These are phyloP conservation scores for Sebastes alutus DNA, from an alignment of 2,797 vertebrate species.

Conservation along the genomic window DNA sequence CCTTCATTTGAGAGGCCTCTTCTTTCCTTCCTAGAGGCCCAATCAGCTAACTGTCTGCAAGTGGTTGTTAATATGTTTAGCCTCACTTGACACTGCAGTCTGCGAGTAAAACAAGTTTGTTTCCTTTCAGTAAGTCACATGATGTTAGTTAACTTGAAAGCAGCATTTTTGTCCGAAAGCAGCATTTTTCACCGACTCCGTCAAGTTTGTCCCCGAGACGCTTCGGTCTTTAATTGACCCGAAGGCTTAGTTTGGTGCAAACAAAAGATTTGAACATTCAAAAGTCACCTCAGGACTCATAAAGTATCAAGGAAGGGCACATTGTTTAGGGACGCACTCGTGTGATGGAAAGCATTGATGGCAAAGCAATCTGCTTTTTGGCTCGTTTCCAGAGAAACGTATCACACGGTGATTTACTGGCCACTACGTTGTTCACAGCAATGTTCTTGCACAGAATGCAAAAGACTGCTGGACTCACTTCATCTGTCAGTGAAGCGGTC, in stretches of 20 bases:
- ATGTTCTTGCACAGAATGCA: not conserved
- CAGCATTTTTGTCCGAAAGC: not conserved
- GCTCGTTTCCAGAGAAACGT: not conserved
- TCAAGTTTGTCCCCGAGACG: not conserved
- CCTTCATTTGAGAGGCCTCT: not conserved
- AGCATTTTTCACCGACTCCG: not conserved
- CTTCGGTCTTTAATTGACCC: not conserved
- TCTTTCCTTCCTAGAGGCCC: no score
- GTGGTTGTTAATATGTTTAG: not conserved
- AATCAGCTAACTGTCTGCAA: not conserved
- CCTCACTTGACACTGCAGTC: not conserved
- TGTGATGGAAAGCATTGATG: conserved; percentile 6
- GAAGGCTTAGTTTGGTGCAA: not conserved
- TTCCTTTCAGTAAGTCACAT: not conserved
- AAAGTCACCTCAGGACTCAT: not conserved
- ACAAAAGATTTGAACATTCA: not conserved
- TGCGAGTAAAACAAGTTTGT: not conserved
- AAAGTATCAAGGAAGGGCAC: not conserved
- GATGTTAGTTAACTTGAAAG: not conserved
- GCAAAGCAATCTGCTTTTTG: conserved; percentile 3
- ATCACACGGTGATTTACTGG: not conserved
- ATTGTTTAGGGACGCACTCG: not conserved
- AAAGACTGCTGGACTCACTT: not conserved
- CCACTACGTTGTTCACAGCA: not conserved
- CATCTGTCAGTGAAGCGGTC: not conserved